Conservation (phyloP, 2,113 vertebrate species). For the Pygoscelis adeliae region DNA sequence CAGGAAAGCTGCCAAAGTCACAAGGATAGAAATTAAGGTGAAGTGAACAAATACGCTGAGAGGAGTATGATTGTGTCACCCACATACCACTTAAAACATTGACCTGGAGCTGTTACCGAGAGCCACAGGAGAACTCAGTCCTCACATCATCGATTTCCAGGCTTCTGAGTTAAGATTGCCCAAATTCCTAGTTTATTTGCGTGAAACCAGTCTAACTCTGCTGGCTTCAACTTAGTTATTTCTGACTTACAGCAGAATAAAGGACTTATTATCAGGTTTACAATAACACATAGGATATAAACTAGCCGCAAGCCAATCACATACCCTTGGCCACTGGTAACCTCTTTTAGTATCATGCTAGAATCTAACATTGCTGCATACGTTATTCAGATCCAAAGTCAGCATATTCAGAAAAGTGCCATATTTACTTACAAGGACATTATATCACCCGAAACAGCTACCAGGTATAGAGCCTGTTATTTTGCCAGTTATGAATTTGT, state of each 20-base stretch:
- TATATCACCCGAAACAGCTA: neutral
- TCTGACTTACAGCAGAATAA: neutral
- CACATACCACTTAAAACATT: neutral
- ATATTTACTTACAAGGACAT: neutral
- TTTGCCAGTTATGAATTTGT: neutral
- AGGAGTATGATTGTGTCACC: rapidly evolving
- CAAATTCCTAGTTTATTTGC: neutral
- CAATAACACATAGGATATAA: neutral
- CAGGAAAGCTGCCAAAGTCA: neutral
- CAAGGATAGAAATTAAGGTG: neutral
- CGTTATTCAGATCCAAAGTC: neutral
- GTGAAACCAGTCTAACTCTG: neutral
- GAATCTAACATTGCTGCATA: neutral
- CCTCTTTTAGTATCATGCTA: neutral
- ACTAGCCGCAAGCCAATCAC: neutral
- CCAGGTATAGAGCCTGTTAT: neutral
- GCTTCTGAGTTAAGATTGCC: neutral
- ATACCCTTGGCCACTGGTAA: neutral
- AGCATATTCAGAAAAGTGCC: neutral
- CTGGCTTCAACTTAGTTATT: neutral
- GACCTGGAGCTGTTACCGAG: neutral
- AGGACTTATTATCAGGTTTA: neutral
- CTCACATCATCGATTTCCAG: neutral
- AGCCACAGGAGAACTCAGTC: neutral
- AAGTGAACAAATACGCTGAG: neutral